Conservation (phyloP, 2,113 vertebrate species). For the Podarcis muralis region DNA sequence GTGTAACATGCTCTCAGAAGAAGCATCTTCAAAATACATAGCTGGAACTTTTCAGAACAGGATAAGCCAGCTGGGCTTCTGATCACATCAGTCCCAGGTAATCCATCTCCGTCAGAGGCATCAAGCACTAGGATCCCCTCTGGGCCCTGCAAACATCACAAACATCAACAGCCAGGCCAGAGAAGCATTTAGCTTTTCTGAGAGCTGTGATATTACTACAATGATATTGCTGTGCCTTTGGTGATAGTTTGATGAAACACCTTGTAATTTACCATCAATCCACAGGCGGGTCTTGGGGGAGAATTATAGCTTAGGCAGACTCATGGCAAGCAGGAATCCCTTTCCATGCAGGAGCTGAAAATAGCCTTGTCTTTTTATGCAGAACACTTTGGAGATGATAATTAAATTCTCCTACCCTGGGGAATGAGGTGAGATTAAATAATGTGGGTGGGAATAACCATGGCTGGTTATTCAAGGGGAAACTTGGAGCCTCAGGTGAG, state of each 20-base stretch:
- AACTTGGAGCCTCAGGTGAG: too few relatives aligned
- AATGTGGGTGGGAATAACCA: not conserved
- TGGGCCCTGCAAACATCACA: fast-evolving
- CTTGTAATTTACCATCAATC: fast-evolving
- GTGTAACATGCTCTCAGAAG: not conserved
- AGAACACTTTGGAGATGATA: not conserved
- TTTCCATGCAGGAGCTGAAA: not conserved
- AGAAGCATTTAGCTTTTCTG: not conserved
- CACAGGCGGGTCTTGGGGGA: not conserved
- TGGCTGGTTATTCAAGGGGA: not conserved
- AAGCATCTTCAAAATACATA: not conserved
- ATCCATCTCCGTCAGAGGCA: not conserved
- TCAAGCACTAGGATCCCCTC: fast-evolving
- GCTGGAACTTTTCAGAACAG: conserved; percentile 33
- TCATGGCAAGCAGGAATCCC: fast-evolving
- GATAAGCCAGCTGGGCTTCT: not conserved
- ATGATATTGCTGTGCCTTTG: fast-evolving
- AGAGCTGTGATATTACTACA: not conserved
- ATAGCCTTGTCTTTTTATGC: not conserved
- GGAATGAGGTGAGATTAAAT: not conserved
- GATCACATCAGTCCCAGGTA: fast-evolving
- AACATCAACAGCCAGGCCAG: fast-evolving
- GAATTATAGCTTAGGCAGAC: not conserved
- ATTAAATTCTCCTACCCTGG: fast-evolving
- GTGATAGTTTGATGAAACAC: fast-evolving